These are phyloP conservation scores for Bombus turneri DNA, from an alignment of 1,140 invertebrate species.

Conservation along the genomic window DNA sequence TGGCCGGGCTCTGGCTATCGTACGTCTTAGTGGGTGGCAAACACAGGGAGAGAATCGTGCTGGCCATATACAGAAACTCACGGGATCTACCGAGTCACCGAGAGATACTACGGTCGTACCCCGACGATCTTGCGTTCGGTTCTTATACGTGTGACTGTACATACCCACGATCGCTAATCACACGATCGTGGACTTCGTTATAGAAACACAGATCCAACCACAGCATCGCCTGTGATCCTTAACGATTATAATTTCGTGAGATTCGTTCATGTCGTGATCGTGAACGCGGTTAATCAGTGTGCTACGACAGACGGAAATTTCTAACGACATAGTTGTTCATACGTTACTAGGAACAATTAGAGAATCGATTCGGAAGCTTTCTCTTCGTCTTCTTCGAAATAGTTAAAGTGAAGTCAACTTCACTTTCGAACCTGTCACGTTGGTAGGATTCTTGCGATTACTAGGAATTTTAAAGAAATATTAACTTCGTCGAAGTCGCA, in stretches of 20 bases:
- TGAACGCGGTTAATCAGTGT: no score
- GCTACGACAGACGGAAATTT: background rate
- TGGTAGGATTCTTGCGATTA: no score
- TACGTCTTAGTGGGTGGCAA: slow-evolving; percentile 35
- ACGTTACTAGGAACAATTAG: background rate
- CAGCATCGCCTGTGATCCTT: background rate
- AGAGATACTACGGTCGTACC: background rate
- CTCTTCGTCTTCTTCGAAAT: no score
- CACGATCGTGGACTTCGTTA: background rate
- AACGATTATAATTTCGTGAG: slow-evolving; percentile 1
- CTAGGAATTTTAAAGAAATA: no score
- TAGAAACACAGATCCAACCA: no score
- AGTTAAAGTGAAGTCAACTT: no score
- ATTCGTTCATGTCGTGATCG: no score
- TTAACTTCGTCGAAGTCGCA: no score
- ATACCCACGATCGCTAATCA: slow-evolving; percentile 22
- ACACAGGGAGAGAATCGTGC: background rate
- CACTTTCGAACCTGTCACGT: no score
- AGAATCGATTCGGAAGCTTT: no score
- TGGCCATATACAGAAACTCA: background rate
- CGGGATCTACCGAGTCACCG: background rate
- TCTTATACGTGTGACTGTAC: no score
- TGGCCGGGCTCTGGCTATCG: background rate
- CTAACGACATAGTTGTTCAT: background rate
- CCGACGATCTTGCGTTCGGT: background rate